Evolutionary conservation across 2,888 invertebrate species (phyloP).

Genomic region (Agrochola lychnidis): DNA sequence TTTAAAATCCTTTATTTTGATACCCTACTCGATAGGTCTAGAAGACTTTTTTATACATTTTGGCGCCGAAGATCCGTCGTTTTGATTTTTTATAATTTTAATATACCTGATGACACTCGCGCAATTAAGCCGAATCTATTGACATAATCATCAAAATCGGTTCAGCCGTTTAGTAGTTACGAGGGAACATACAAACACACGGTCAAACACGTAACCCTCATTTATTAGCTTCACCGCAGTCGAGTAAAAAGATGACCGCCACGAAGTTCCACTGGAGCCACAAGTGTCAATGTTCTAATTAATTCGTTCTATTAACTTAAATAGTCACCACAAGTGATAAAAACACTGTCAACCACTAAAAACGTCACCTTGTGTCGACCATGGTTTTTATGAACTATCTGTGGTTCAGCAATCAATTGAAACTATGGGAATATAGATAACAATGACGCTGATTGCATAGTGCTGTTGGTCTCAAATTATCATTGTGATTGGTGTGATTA

Average conservation of each 20-base stretch:
- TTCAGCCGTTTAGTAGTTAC: no score
- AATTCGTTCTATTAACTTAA: slow-evolving; percentile 42
- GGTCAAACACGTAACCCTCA: no score
- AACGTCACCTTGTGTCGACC: slow-evolving; percentile 60
- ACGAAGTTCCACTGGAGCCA: not conserved
- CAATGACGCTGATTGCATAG: slow-evolving; percentile 11
- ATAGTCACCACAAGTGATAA: slow-evolving; percentile 34
- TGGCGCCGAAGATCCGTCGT: no score
- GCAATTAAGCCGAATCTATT: no score
- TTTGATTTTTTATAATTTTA: no score
- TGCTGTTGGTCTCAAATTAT: slow-evolving; percentile 3
- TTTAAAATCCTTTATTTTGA: no score
- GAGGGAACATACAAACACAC: no score
- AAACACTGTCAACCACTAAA: slow-evolving; percentile 50
- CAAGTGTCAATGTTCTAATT: slow-evolving; percentile 26
- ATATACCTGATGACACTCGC: no score
- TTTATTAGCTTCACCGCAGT: no score
- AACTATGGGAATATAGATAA: slow-evolving; percentile 35
- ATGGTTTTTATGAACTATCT: slow-evolving; percentile 60
- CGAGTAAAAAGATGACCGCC: not conserved
- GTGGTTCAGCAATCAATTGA: slow-evolving; percentile 50
- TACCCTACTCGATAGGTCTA: no score
- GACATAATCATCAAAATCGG: no score
- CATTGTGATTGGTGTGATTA: not conserved
- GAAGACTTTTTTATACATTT: no score